phyloP scores from a whole-genome alignment of 2,888 invertebrate genomes.

The Hofmannophila pseudospretella region DNA sequence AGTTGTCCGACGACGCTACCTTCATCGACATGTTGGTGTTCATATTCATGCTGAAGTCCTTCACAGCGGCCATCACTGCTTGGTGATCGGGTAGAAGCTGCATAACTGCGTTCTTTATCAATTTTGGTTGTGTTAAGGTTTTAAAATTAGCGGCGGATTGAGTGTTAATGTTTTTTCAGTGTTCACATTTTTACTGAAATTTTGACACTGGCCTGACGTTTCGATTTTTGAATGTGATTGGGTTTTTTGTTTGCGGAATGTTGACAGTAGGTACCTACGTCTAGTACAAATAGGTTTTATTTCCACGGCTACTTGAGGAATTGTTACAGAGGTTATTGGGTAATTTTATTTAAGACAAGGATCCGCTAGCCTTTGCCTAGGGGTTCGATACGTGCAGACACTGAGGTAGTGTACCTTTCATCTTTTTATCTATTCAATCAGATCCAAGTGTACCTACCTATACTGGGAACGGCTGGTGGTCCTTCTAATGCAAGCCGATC shows the following conservation, averaged over 20 bases:
- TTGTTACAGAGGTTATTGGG: too few species aligned
- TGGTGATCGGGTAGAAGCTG: conserved; percentile 56
- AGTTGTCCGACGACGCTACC: conserved; percentile 37
- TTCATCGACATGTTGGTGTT: conserved; percentile 25
- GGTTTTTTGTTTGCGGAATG: conserved; percentile 1
- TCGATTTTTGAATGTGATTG: conserved; percentile 43
- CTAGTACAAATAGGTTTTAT: too few species aligned
- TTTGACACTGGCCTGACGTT: conserved; percentile 48
- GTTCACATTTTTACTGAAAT: conserved; percentile 50
- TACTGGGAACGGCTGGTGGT: too few species aligned
- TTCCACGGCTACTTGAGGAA: too few species aligned
- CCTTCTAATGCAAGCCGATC: conserved; percentile 41
- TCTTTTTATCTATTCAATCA: too few species aligned
- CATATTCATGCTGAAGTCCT: conserved; percentile 37
- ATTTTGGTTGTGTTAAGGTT: conserved; percentile 10
- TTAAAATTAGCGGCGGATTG: conserved; percentile 19
- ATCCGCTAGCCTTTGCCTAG: too few species aligned
- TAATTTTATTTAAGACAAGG: too few species aligned
- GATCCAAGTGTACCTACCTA: too few species aligned
- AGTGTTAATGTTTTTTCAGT: conserved; percentile 25
- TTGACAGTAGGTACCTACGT: too few species aligned
- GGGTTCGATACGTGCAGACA: too few species aligned
- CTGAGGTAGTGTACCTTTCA: too few species aligned
- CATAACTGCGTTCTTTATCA: conserved; percentile 32
- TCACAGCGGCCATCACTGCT: conserved; percentile 30